Conservation (phyloP, 2,797 vertebrate species). For the Octomys mimax region DNA sequence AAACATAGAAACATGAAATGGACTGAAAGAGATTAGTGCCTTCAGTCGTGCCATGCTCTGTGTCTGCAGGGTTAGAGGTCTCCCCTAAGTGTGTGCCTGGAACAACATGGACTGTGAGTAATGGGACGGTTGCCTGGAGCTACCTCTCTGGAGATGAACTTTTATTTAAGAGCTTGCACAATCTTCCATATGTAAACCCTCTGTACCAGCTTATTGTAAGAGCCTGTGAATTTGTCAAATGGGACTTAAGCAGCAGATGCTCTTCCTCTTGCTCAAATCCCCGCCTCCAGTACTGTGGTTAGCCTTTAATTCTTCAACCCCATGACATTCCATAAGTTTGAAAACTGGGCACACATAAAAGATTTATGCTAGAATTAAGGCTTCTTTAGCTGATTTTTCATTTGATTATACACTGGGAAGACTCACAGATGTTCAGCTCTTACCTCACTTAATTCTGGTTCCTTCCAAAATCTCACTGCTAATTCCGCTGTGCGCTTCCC, state of each 20-base stretch:
- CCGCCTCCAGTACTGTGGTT: neutral
- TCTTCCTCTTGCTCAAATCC: neutral
- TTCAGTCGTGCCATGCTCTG: neutral
- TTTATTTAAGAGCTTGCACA: neutral
- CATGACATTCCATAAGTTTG: neutral
- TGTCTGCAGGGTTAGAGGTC: neutral
- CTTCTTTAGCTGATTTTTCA: neutral
- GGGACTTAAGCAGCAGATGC: neutral
- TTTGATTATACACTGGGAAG: neutral
- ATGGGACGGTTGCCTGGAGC: neutral
- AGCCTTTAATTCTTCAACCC: neutral
- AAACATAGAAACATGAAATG: neutral
- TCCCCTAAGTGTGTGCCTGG: neutral
- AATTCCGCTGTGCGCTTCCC: neutral
- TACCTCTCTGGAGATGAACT: neutral
- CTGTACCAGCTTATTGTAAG: neutral
- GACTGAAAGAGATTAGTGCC: neutral
- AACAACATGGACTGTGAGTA: neutral
- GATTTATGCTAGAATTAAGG: slow-evolving; percentile 8
- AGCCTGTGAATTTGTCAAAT: neutral
- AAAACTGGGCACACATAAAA: neutral
- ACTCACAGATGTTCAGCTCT: slow-evolving; percentile 22
- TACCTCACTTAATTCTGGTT: neutral
- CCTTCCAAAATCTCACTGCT: slow-evolving; percentile 36
- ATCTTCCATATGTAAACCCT: neutral